A percentile compares a stretch with the other conserved stretches of the same genome.
These are phyloP conservation scores for Heliconius nattereri DNA, from an alignment of 1,140 invertebrate genomes.

Conservation along the genomic window DNA sequence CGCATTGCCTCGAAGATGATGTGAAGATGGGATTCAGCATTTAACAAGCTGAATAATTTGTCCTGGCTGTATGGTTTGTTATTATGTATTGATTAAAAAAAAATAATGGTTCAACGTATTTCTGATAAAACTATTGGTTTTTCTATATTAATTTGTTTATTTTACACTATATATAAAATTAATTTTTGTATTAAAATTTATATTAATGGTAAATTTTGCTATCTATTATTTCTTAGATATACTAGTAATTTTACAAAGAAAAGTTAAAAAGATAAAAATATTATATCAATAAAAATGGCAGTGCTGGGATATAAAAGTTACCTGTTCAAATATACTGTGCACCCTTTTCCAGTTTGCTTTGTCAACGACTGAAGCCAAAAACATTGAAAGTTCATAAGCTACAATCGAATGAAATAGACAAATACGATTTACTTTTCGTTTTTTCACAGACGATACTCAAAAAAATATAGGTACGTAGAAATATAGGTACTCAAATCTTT, in stretches of 20 bases:
- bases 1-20: too few relatives aligned
- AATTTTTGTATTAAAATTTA: too few relatives aligned
- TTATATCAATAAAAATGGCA: neutral
- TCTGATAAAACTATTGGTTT: too few relatives aligned
- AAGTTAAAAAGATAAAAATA: neutral
- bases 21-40: too few relatives aligned
- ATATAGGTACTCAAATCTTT: neutral
- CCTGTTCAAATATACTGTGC: conserved; percentile 20
- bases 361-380: neutral
- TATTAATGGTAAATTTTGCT: too few relatives aligned
- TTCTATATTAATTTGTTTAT: too few relatives aligned
- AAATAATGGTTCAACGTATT: too few relatives aligned
- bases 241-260: neutral
- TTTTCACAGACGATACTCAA: neutral
- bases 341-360: conserved; percentile 32
- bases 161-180: too few relatives aligned
- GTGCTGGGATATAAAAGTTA: conserved; percentile 29
- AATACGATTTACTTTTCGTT: neutral
- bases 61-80: too few relatives aligned
- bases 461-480: neutral
- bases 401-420: neutral
- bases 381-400: neutral
- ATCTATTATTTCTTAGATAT: too few relatives aligned
- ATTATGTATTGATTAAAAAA: too few relatives aligned
- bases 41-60: too few relatives aligned